Evolutionary conservation across 2,113 vertebrate species (phyloP).

Genomic region (Edolisoma coerulescens): DNA sequence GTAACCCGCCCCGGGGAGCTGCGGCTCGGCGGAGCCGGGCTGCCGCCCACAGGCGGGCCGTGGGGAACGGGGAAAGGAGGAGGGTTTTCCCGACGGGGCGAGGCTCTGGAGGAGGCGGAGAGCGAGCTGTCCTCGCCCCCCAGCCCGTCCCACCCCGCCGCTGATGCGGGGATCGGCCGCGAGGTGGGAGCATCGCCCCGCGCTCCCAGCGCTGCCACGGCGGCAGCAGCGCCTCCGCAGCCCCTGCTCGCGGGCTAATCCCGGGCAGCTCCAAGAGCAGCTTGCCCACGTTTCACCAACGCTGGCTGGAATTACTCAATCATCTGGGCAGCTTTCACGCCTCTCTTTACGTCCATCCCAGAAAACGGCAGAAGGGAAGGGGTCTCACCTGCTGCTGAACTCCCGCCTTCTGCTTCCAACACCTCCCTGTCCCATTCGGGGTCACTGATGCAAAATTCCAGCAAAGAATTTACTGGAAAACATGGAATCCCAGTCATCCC

Average conservation of each 20-base stretch:
- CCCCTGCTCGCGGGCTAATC: accelerated
- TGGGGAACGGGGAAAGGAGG: accelerated
- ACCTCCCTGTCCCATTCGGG: neutral
- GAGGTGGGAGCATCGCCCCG: constrained; percentile 34
- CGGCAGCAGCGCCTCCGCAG: neutral
- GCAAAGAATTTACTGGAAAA: neutral
- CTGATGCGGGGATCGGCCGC: neutral
- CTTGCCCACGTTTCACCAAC: neutral
- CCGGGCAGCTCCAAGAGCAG: neutral
- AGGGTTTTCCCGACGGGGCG: neutral
- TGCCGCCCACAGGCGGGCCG: neutral
- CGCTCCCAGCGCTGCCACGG: neutral
- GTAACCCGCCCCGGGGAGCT: accelerated
- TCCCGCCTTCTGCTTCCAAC: neutral
- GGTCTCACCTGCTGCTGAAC: neutral
- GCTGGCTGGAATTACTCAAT: accelerated
- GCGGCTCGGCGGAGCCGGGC: neutral
- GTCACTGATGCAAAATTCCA: neutral
- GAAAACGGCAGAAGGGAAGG: neutral
- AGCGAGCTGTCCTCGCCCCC: neutral
- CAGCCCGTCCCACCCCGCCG: neutral
- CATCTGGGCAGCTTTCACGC: neutral
- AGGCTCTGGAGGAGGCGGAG: neutral
- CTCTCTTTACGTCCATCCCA: accelerated
- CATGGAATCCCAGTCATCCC: neutral